Conservation (phyloP, 92 coral and sea anemone genomes). For the Zoanthus gigantus region DNA sequence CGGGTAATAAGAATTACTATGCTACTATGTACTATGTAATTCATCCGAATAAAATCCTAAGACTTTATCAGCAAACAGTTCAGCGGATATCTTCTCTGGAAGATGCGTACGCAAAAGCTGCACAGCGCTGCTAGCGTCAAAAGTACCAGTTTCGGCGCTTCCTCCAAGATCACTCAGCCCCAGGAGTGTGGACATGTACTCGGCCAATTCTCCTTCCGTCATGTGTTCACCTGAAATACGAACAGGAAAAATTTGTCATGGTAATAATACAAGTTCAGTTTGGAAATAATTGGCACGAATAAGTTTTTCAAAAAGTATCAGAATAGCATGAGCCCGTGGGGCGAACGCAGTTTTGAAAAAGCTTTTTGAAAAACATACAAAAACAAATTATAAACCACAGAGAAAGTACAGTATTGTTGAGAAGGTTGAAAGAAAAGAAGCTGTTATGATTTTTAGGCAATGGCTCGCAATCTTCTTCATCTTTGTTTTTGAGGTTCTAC, state of each 20-base stretch:
- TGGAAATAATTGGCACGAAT: too few species aligned
- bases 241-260: not conserved
- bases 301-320: too few species aligned
- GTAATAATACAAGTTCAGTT: too few species aligned
- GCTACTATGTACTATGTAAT: constrained; percentile 22
- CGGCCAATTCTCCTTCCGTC: constrained; percentile 95
- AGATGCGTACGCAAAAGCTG: constrained; percentile 80
- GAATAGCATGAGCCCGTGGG: too few species aligned
- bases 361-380: too few species aligned
- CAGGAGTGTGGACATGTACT: constrained; percentile 91
- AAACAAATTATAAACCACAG: too few species aligned
- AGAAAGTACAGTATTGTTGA: too few species aligned
- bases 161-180: constrained; percentile 96
- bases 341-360: too few species aligned
- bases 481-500: too few species aligned
- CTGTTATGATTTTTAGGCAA: too few species aligned
- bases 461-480: too few species aligned
- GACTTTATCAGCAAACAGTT: constrained; percentile 89
- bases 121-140: constrained; percentile 78
- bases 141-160: constrained; percentile 97
- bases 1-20: not conserved
- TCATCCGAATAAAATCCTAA: constrained; percentile 86
- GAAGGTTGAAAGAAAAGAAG: too few species aligned
- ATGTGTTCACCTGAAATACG: constrained; percentile 87
- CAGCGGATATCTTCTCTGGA: constrained; percentile 92